Percentiles rank a stretch among this genome's conserved stretches.
These are phyloP conservation scores for Melieria crassipennis DNA, from an alignment of 2,888 invertebrate genomes.

Conservation along the genomic window DNA sequence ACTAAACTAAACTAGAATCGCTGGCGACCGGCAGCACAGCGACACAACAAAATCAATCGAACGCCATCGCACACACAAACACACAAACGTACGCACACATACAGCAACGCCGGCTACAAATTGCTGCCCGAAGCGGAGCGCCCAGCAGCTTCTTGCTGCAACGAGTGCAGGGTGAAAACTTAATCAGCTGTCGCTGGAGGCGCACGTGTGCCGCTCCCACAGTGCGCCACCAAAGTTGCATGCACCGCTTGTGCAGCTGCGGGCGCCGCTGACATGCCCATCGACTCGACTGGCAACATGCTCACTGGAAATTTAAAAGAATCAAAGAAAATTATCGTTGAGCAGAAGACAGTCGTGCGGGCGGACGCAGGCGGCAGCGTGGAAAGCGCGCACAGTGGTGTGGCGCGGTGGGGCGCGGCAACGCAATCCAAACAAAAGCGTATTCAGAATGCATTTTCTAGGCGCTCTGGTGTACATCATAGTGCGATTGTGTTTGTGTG, in stretches of 20 bases:
- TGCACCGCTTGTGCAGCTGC: background rate
- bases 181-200: slow-evolving; percentile 36
- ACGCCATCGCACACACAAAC: background rate
- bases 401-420: no score
- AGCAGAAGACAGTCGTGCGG: no score
- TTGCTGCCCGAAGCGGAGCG: background rate
- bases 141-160: slow-evolving; percentile 25
- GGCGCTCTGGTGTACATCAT: no score
- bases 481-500: no score
- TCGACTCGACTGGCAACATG: background rate
- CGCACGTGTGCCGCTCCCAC: slow-evolving; percentile 26
- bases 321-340: background rate
- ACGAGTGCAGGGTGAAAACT: slow-evolving; percentile 39
- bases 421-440: no score
- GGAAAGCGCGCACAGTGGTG: no score
- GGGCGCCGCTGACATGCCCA: background rate
- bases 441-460: no score
- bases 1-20: background rate
- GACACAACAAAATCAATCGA: background rate
- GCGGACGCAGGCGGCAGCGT: no score
- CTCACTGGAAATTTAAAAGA: slow-evolving; percentile 5
- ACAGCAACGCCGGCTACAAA: slow-evolving; percentile 2
- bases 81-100: slow-evolving; percentile 7
- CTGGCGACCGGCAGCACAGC: background rate
- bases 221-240: background rate